These are phyloP conservation scores for Pseudomyrmex flavicornis DNA, from an alignment of 1,140 invertebrate species.

Conservation along the genomic window DNA sequence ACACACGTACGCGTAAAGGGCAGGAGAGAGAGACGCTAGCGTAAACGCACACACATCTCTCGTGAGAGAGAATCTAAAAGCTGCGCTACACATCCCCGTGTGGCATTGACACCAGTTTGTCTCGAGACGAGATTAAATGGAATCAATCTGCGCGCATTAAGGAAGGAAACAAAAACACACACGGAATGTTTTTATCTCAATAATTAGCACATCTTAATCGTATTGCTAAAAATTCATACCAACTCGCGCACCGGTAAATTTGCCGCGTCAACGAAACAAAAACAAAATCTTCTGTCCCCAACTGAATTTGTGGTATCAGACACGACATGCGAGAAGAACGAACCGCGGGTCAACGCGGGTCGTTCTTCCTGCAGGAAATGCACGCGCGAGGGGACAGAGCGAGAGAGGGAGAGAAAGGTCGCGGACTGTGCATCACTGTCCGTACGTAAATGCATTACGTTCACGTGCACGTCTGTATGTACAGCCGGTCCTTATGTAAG, in stretches of 20 bases:
- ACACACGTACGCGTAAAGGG: slow-evolving; percentile 26
- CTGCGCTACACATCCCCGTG: slow-evolving; percentile 1
- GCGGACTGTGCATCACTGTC: slow-evolving; percentile 32
- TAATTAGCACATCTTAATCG: too few relatives aligned
- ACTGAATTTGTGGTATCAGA: slow-evolving; percentile 41
- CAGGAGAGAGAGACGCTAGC: neutral
- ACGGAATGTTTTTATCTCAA: neutral
- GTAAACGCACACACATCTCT: slow-evolving; percentile 8
- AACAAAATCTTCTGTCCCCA: slow-evolving; percentile 16
- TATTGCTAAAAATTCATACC: neutral
- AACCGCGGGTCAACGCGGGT: slow-evolving; percentile 7
- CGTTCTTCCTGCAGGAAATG: slow-evolving; percentile 15
- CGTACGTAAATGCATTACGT: slow-evolving; percentile 36
- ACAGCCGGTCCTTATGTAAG: slow-evolving; percentile 52
- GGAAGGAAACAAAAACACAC: neutral
- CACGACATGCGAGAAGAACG: neutral
- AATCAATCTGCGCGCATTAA: too few relatives aligned
- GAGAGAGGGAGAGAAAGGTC: neutral
- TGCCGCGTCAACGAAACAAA: slow-evolving; percentile 23
- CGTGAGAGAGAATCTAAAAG: neutral
- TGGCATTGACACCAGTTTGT: slow-evolving; percentile 70
- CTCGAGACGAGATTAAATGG: slow-evolving; percentile 30
- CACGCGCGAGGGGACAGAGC: neutral
- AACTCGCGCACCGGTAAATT: slow-evolving; percentile 11
- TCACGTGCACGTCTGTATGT: slow-evolving; percentile 10